phyloP scores from a whole-genome alignment of 2,797 vertebrate species.

The Sylvia borin region DNA sequence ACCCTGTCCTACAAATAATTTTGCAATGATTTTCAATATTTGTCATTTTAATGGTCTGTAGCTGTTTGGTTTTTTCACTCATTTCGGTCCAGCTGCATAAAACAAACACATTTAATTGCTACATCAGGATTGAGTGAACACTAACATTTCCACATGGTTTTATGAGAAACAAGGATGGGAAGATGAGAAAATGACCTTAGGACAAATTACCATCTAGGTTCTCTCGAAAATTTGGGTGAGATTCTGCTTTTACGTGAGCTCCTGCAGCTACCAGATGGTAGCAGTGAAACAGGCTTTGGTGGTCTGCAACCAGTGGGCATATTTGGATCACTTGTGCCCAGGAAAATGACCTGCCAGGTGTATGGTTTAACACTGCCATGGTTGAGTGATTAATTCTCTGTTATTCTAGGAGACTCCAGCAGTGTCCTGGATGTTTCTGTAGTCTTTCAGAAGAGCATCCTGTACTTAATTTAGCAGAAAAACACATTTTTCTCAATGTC shows the following conservation, averaged over 20 bases:
- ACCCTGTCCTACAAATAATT: background rate
- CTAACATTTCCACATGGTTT: background rate
- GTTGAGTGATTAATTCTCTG: background rate
- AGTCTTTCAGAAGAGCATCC: background rate
- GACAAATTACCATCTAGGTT: background rate
- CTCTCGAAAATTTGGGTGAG: background rate
- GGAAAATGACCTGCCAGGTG: background rate
- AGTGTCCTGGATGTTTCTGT: background rate
- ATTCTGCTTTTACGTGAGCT: background rate
- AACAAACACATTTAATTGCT: background rate
- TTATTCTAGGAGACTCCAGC: background rate
- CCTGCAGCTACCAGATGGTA: background rate
- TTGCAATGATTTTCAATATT: background rate
- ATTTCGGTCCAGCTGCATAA: background rate
- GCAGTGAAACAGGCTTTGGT: background rate
- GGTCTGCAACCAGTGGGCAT: background rate
- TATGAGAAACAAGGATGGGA: background rate
- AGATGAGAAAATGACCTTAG: background rate
- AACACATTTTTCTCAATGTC: conserved; percentile 9
- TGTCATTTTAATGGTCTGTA: background rate
- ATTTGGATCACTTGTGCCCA: background rate
- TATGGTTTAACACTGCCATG: background rate
- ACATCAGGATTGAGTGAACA: background rate
- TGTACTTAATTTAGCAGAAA: background rate
- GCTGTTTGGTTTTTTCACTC: background rate